Evolutionary conservation across 2,888 invertebrate species (phyloP).

Genomic region (Corythucha ciliata): DNA sequence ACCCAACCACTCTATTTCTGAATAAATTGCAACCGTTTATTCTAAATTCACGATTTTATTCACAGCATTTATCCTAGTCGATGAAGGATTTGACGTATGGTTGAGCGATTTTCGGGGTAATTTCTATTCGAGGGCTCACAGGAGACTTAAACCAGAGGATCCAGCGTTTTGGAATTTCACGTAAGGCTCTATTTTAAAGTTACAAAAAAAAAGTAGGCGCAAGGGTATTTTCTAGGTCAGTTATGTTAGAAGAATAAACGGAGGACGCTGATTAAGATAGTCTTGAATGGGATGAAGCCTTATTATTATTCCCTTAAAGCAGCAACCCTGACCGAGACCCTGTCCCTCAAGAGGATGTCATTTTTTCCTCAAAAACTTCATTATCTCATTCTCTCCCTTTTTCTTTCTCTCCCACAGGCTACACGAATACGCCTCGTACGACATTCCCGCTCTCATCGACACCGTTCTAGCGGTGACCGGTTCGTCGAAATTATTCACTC

Average conservation of each 20-base stretch:
- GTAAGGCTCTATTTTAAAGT: too few relatives aligned
- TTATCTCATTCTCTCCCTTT: too few relatives aligned
- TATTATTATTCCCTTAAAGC: too few relatives aligned
- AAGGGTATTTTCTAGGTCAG: too few relatives aligned
- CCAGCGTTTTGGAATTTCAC: not conserved
- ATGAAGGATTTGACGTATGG: not conserved
- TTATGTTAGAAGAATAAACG: too few relatives aligned
- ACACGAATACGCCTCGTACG: slow-evolving; percentile 75
- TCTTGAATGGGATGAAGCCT: too few relatives aligned
- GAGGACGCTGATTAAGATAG: too few relatives aligned
- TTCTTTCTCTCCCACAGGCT: not conserved
- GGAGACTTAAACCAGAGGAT: not conserved
- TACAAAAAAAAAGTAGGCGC: too few relatives aligned
- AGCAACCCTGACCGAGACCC: too few relatives aligned
- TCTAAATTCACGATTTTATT: not conserved
- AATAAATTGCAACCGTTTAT: not conserved
- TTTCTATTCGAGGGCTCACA: not conserved
- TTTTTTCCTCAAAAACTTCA: too few relatives aligned
- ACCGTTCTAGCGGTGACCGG: slow-evolving; percentile 49
- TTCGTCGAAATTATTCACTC: slow-evolving; percentile 53
- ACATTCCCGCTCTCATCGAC: slow-evolving; percentile 74
- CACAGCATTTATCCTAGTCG: not conserved
- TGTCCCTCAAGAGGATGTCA: too few relatives aligned
- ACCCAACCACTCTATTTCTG: too few relatives aligned
- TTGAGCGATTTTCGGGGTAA: not conserved